phyloP scores from a whole-genome alignment of 2,113 vertebrate genomes.

The Nymphicus hollandicus region DNA sequence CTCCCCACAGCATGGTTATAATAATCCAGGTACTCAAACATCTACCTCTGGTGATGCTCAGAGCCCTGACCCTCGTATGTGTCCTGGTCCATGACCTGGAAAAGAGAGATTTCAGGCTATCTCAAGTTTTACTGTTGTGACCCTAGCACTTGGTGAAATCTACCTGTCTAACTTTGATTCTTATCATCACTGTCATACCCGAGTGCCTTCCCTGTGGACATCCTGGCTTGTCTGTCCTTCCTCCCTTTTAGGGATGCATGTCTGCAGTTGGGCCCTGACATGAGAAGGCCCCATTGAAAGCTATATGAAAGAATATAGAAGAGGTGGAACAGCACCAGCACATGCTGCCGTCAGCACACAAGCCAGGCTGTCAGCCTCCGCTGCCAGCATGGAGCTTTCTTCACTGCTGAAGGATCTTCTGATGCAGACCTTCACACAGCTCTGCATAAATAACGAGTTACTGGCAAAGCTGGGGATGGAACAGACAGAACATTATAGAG shows the following conservation, averaged over 20 bases:
- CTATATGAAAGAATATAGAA: not conserved
- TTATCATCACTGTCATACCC: not conserved
- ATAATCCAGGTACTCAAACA: not conserved
- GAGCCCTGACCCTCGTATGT: not conserved
- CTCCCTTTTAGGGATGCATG: not conserved
- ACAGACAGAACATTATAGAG: not conserved
- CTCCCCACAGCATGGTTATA: fast-evolving
- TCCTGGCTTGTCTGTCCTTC: not conserved
- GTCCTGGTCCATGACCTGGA: not conserved
- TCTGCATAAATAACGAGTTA: not conserved
- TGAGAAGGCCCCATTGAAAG: not conserved
- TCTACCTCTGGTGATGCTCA: not conserved
- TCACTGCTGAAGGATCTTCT: not conserved
- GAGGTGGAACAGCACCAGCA: not conserved
- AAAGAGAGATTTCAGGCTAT: not conserved
- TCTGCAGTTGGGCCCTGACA: not conserved
- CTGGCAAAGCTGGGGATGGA: not conserved
- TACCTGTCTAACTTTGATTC: not conserved
- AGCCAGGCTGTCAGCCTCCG: not conserved
- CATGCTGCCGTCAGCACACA: fast-evolving
- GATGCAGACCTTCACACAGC: not conserved
- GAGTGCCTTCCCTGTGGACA: not conserved
- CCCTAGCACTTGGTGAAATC: not conserved
- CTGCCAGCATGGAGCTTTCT: not conserved
- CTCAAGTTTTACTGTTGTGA: not conserved